Evolutionary conservation across 2,797 vertebrate species (phyloP), one percentile per base, ranked within the genome.

Genomic region (Ataeniobius toweri): DNA sequence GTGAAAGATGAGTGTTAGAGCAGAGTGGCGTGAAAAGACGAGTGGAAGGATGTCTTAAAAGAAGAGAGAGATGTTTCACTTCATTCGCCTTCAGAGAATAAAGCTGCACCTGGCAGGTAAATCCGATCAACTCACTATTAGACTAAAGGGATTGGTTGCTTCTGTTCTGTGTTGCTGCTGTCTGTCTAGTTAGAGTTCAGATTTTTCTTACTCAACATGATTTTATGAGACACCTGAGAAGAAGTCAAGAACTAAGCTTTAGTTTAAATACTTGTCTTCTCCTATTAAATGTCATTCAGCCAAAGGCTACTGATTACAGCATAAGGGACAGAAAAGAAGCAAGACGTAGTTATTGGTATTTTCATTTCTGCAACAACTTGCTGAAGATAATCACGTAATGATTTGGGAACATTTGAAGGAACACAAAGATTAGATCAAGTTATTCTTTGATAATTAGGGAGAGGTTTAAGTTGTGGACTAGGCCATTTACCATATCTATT

Each of bases 1-100:
- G 63, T 76, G n/a, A 59, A 56, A 69, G 82, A 87, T 78, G 76
- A 58, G 69, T 58, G 71, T 51, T 80, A 75, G 77, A 79, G 84
- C 75, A 55, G 58, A 80, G 77, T 63, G 78, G 82, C 81, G 39
- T 82, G 74, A 80, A 80, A 79, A 73, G 83, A 85, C 36, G 74
- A 85, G 78, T 18, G 20, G 73, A 75, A 50, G 75, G 56, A 77
- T 46, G 63, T 6, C 61, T 81, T 69, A 39, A 73, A 53, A 51
- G 63, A 56, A 36, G 74, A 77, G 73, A 6, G 81, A 18, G 83
- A 67, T 63, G 74, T 83, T 88, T 87, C 77, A 79, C 53, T 74
- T 79, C 83, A 61, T 14, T 26, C 31, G 44, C 74, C 78, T 76
- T 73, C 3, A 28, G 59, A 68, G 81, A 76, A 75, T 72, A 78